A percentile compares a stretch with the other conserved stretches of the same genome.
phyloP scores from a whole-genome alignment of 2,797 vertebrate species.

The Enteromius paludinosus region DNA sequence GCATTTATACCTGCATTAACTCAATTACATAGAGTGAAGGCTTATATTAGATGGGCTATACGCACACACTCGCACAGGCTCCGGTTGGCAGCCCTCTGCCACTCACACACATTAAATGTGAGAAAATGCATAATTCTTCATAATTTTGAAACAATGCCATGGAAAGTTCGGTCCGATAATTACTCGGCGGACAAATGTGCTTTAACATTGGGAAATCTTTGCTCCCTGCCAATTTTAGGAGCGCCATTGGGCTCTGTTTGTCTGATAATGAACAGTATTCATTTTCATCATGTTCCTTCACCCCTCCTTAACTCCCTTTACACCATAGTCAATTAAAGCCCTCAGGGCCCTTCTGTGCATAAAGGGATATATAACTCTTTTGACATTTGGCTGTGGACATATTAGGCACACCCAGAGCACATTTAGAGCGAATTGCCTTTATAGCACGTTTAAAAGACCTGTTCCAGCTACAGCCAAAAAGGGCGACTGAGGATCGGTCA shows the following conservation, averaged over 20 bases:
- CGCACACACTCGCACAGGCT: conserved; percentile 40
- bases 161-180: conserved; percentile 67
- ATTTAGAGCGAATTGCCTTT: conserved; percentile 60
- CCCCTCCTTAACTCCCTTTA: conserved; percentile 81
- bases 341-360: conserved; percentile 76
- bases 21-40: conserved; percentile 28
- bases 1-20: conserved; percentile 42
- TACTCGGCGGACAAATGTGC: conserved; percentile 69
- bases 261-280: conserved; percentile 82
- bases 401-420: conserved; percentile 80
- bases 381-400: conserved; percentile 80
- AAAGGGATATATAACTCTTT: conserved; percentile 83
- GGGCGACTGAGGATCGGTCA: conserved; percentile 37
- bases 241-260: conserved; percentile 79
- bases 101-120: conserved; percentile 56
- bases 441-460: conserved; percentile 58
- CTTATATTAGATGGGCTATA: conserved; percentile 41
- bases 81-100: conserved; percentile 54
- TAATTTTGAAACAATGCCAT: conserved; percentile 61
- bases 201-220: conserved; percentile 71
- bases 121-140: conserved; percentile 52
- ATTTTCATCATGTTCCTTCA: conserved; percentile 81
- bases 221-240: conserved; percentile 72
- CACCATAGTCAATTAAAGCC: conserved; percentile 82
- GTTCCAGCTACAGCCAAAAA: conserved; percentile 65